Evolutionary conservation across 2,888 invertebrate species (phyloP).

Genomic region (Agrilus mali): DNA sequence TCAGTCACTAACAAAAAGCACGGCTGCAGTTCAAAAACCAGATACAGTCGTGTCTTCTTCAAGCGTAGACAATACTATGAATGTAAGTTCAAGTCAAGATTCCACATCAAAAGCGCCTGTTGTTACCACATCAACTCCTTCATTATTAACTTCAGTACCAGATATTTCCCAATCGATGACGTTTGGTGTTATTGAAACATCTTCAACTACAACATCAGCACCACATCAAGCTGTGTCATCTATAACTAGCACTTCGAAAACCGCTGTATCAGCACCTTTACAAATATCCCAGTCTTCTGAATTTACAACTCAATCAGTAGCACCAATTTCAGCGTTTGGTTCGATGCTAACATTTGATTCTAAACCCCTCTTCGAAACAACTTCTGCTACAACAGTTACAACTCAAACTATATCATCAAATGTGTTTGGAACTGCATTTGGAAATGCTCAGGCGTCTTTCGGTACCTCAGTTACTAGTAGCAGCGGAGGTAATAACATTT

Average conservation of each 20-base stretch:
- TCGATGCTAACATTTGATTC: conserved; percentile 1
- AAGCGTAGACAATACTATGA: no score
- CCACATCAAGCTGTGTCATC: neutral
- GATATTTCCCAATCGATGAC: conserved; percentile 12
- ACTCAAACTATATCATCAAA: no score
- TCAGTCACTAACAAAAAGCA: no score
- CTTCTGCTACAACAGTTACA: neutral
- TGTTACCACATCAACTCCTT: conserved; percentile 1
- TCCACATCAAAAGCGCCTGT: neutral
- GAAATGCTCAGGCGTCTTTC: conserved; percentile 4
- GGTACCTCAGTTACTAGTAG: no score
- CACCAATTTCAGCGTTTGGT: conserved; percentile 6
- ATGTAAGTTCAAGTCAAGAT: no score
- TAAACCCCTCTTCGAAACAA: conserved; percentile 6
- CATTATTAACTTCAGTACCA: conserved; percentile 2
- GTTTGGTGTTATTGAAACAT: neutral
- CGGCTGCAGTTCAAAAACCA: no score
- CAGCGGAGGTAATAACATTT: no score
- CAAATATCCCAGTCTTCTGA: no score
- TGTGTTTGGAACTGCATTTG: conserved; percentile 1
- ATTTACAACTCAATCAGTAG: neutral
- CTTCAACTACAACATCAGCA: conserved; percentile 1
- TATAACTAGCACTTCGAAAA: no score
- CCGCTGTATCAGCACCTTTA: no score
- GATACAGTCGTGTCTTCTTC: no score